Percentiles rank a stretch among this genome's conserved stretches.
phyloP scores from a whole-genome alignment of 2,797 vertebrate genomes.

The Gymnoscopelus braueri region DNA sequence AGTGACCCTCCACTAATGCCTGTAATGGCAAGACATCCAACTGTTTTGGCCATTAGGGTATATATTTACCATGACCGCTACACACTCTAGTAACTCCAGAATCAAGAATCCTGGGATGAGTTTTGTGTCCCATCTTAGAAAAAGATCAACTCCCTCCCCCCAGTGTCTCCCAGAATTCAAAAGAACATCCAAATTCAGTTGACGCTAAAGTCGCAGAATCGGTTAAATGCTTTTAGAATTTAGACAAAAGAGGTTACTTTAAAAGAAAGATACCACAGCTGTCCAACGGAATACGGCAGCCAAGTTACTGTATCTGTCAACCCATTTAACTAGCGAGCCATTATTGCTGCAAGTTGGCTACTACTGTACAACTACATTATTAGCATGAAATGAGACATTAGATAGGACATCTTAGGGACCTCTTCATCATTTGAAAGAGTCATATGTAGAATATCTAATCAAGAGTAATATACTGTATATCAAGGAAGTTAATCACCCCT shows the following conservation, averaged over 20 bases:
- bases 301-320: too few relatives aligned
- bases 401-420: too few relatives aligned
- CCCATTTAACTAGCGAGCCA: too few relatives aligned
- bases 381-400: too few relatives aligned
- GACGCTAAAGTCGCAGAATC: too few relatives aligned
- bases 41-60: conserved; percentile 60
- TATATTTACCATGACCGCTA: conserved; percentile 60
- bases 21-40: conserved; percentile 52
- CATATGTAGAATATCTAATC: neutral
- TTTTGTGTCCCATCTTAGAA: conserved; percentile 33
- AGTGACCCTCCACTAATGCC: conserved; percentile 40
- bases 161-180: neutral
- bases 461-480: neutral
- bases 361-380: too few relatives aligned
- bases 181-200: neutral
- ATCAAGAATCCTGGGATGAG: conserved; percentile 27
- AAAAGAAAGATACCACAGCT: too few relatives aligned
- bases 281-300: too few relatives aligned
- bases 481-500: conserved; percentile 2
- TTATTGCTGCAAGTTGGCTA: too few relatives aligned
- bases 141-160: conserved; percentile 30
- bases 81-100: conserved; percentile 42
- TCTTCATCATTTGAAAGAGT: neutral
- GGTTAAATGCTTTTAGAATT: too few relatives aligned
- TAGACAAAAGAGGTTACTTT: too few relatives aligned